Evolutionary conservation across 1,140 invertebrate species (phyloP), one percentile per base, ranked within the genome.

Genomic region (Ceratosolen fusciceps): DNA sequence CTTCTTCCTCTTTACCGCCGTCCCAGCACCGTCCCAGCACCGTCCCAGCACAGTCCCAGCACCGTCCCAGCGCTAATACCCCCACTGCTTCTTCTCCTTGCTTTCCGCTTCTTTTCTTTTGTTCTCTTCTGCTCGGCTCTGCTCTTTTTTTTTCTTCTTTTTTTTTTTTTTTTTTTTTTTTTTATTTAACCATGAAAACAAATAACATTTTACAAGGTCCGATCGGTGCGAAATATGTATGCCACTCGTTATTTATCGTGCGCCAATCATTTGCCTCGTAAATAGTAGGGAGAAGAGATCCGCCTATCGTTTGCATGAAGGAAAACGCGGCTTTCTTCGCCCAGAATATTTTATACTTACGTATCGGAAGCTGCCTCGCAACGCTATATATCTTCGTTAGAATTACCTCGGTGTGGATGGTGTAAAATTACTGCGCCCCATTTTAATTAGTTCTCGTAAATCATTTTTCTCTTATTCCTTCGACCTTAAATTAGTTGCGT

Each of bases 361-460:
- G 19, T 43, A 56, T 73, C 52, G 49, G 52, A 56, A 73, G 49
- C 56, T 29, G 31, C 4, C 21, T 54, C 2, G 21, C n/a, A 31
- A 67, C 62, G 31, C n/a, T 54, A 62, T 77, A 77, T 70, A 58
- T 76, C 74, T 62, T 37, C 5, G 29, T 34, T 34, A 67, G 60
- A 67, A 76, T 76, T 68, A 62, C 62, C 52, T 68, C 56, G 24
- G 26, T 58, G 9, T 24, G 54, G 29, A 73, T 24, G 65, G 31
- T 71, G 54, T 54, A 24, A 54, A 65, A 29, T 49, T 65, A 52
- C 39, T 19, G 54, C 14, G 19, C 39, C 29, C 67, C 47, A 49
- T 71, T 77, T 71, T 77, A 77, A 77, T 77, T 77, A 77, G 76
- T 71, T 71, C 54, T 77, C 68, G 76, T 72, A 60, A 71, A 77